phyloP scores from a whole-genome alignment of 1,140 invertebrate species.

The Zophobas atratus region DNA sequence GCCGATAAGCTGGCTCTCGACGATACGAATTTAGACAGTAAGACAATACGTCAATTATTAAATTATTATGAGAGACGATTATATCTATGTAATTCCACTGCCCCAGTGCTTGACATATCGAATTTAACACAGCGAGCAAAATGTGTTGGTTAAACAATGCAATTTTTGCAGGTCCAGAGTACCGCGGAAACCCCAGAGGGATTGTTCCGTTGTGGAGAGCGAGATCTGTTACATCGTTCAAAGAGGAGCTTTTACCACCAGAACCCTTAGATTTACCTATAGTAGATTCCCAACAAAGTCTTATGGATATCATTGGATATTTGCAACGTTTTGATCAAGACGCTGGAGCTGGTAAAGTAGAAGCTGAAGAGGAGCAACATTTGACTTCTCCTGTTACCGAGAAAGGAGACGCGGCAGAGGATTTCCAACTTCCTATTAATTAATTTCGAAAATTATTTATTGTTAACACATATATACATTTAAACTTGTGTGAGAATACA shows the following conservation, averaged over 20 bases:
- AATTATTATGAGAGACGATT: constrained; percentile 47
- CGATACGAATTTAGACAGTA: constrained; percentile 54
- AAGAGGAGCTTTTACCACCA: constrained; percentile 77
- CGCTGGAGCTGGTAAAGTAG: constrained; percentile 48
- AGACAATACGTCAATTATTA: constrained; percentile 63
- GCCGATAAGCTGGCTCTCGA: constrained; percentile 68
- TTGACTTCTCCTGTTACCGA: constrained; percentile 13
- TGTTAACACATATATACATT: too few relatives aligned
- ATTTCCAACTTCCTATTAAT: not conserved
- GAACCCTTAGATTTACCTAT: constrained; percentile 76
- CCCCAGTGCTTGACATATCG: too few relatives aligned
- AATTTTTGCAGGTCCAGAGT: constrained; percentile 44
- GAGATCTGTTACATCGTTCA: constrained; percentile 76
- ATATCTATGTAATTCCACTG: too few relatives aligned
- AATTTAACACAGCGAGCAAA: too few relatives aligned
- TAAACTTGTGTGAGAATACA: not conserved
- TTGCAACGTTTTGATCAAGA: constrained; percentile 57
- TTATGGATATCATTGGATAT: constrained; percentile 67
- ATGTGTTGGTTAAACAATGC: too few relatives aligned
- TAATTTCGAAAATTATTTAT: too few relatives aligned
- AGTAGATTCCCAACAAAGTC: constrained; percentile 71
- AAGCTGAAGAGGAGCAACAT: constrained; percentile 60
- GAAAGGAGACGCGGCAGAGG: constrained; percentile 12
- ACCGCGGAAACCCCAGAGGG: constrained; percentile 55
- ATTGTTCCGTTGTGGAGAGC: constrained; percentile 75